A percentile compares a stretch with the other conserved stretches of the same genome.
phyloP scores from a whole-genome alignment of 2,113 vertebrate species.

The Erythrolamprus reginae region DNA sequence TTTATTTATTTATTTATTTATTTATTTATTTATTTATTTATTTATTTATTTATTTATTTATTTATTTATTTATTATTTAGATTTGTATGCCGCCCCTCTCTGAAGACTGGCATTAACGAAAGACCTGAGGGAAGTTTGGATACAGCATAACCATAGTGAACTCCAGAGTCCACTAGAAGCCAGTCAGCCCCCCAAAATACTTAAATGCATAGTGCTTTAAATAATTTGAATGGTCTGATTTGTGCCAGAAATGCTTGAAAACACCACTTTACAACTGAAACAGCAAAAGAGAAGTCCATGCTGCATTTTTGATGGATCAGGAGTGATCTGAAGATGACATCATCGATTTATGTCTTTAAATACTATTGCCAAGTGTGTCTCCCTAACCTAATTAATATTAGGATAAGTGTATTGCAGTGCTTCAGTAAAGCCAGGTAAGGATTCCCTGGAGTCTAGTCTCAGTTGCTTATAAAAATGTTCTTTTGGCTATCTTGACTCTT shows the following conservation, averaged over 20 bases:
- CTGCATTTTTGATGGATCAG: not conserved
- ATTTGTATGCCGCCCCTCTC: too few species aligned
- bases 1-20: too few species aligned
- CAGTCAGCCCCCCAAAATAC: not conserved
- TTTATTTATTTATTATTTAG: too few species aligned
- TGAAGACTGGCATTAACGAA: too few species aligned
- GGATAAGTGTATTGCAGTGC: not conserved
- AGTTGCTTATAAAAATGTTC: not conserved
- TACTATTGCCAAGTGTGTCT: not conserved
- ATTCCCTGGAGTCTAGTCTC: not conserved
- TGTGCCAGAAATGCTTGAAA: not conserved
- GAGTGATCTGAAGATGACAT: not conserved
- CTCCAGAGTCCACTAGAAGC: not conserved
- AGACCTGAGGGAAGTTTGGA: too few species aligned
- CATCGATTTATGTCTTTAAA: not conserved
- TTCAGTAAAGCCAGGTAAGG: not conserved
- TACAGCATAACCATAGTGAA: too few species aligned
- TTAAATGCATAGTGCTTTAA: not conserved
- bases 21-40: too few species aligned
- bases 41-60: too few species aligned
- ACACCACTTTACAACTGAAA: not conserved
- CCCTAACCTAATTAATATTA: not conserved
- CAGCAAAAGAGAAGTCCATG: not conserved
- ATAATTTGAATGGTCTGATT: not conserved
- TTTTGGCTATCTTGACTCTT: not conserved